Percentiles rank a stretch among this genome's conserved stretches.
Evolutionary conservation across 2,797 vertebrate species (phyloP).

Genomic region (Cirrhinus mrigala): DNA sequence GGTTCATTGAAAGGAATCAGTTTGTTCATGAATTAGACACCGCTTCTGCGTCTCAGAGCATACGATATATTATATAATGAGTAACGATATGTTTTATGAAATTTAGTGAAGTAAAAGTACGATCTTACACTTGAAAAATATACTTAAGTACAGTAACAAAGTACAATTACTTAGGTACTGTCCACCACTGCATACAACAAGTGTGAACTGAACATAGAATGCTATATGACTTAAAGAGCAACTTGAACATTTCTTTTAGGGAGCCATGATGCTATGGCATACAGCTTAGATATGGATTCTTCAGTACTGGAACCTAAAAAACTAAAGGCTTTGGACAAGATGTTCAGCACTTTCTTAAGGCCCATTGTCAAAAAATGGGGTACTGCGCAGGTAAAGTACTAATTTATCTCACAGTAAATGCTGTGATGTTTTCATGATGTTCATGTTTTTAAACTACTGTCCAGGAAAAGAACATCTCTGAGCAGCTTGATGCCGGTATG

Average conservation of each 20-base stretch:
- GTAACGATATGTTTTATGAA: too few relatives aligned
- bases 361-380: conserved; percentile 73
- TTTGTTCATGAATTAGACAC: too few relatives aligned
- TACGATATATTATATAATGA: too few relatives aligned
- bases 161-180: too few relatives aligned
- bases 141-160: too few relatives aligned
- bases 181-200: neutral
- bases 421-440: neutral
- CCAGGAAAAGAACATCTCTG: conserved; percentile 70
- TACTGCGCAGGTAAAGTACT: conserved; percentile 70
- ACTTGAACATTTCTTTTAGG: conserved; percentile 70
- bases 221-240: neutral
- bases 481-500: conserved; percentile 85
- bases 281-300: conserved; percentile 78
- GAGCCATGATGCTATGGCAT: conserved; percentile 90
- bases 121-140: too few relatives aligned
- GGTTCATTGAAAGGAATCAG: too few relatives aligned
- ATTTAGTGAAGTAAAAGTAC: too few relatives aligned
- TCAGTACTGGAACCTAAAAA: conserved; percentile 31
- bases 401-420: neutral
- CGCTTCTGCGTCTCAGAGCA: too few relatives aligned
- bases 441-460: conserved; percentile 8
- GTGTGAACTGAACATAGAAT: neutral
- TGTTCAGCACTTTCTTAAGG: conserved; percentile 67
- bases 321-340: conserved; percentile 15